phyloP scores from a whole-genome alignment of 2,113 vertebrate genomes.

The Etia nguti region DNA sequence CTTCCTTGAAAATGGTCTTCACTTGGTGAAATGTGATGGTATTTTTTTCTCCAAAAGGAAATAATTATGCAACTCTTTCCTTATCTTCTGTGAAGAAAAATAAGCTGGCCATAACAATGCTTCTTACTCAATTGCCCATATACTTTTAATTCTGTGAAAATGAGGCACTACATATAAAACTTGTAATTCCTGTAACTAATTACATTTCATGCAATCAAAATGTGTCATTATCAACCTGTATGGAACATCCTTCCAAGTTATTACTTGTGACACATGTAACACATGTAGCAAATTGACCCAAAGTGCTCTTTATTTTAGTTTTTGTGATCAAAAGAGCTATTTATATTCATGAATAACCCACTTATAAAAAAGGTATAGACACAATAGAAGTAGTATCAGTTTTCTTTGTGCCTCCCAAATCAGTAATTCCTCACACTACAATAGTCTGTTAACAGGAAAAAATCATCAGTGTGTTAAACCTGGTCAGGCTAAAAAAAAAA shows the following conservation, averaged over 20 bases:
- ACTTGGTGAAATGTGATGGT: neutral
- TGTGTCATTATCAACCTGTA: neutral
- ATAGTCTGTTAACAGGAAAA: constrained; percentile 27
- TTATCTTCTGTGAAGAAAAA: neutral
- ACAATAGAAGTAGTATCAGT: constrained; percentile 17
- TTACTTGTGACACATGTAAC: neutral
- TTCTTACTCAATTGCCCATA: neutral
- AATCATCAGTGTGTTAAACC: constrained; percentile 32
- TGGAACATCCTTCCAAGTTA: neutral
- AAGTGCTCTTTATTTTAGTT: neutral
- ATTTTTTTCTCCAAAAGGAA: neutral
- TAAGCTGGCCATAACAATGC: neutral
- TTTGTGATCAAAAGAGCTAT: constrained; percentile 2
- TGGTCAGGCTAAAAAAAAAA: neutral
- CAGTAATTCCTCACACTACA: constrained; percentile 14
- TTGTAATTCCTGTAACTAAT: neutral
- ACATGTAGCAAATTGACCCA: neutral
- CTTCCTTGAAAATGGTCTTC: neutral
- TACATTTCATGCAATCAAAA: neutral
- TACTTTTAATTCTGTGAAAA: neutral
- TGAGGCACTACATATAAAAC: neutral
- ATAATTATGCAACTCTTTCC: neutral
- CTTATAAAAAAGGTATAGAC: neutral
- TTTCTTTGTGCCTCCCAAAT: constrained; percentile 4
- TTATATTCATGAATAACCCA: neutral